Evolutionary conservation across 2,113 vertebrate genomes (phyloP), one percentile per base, ranked within the genome.

Genomic region (Tricholaema leucomelas): DNA sequence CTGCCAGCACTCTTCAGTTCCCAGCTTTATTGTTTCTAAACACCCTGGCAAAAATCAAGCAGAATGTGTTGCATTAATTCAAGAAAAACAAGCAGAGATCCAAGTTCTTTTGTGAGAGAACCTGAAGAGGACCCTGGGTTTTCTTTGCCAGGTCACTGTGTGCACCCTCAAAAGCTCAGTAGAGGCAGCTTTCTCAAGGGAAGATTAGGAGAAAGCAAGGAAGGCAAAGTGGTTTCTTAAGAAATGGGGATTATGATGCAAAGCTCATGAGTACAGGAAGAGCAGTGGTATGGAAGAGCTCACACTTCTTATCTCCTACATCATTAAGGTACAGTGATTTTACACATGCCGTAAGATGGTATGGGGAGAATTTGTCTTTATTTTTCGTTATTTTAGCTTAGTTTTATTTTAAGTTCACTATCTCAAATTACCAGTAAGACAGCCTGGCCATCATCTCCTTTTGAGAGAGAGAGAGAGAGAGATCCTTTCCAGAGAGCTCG

Each of bases 21-120:
- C 88, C 85, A 95, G 88, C 67, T 85, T 95, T 91, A 92, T 82
- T 33, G 27, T 93, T 97, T 91, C 95, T 92, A 85, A 95, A 95
- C 90, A 96, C 69, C 73, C 94, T 97, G 92, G 93, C 86, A 83
- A 87, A 91, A 79, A 81, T 65, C 9, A 89, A 35, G 65, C 85
- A 87, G 67, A 91, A 90, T 55, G 79, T 88, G 91, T 81, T 86
- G 64, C 36, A 87, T 81, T 81, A 92, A 67, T 90, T 96, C 79
- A 93, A 94, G 83, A 94, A 93, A 93, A 97, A 91, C 73, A 93
- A 67, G 44, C 84, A 38, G 50, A 88, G 46, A 90, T 91, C 84
- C 95, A 93, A 92, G 50, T 81, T 82, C 59, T 93, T 95, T 89
- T 91, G 81, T 80, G 73, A 82, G 31, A 48, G 23, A 96, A 89